These are phyloP conservation scores for Microtus montanus DNA, from an alignment of 2,113 vertebrate species.

Conservation along the genomic window DNA sequence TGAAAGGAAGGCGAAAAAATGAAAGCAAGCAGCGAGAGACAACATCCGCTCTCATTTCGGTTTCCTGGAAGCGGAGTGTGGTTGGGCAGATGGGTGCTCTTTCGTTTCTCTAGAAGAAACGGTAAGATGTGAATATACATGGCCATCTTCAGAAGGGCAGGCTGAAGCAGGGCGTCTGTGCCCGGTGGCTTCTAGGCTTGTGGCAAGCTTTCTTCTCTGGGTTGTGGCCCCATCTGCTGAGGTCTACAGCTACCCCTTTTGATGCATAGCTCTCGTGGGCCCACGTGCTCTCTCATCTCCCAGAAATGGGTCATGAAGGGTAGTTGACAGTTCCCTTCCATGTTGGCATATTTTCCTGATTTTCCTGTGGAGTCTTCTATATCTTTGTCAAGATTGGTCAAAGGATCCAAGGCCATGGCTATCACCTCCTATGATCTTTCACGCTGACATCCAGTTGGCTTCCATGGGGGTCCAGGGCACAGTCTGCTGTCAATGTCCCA, in stretches of 20 bases:
- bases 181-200: background rate
- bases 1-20: conserved; percentile 76
- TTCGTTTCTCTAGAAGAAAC: conserved; percentile 85
- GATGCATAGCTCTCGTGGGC: background rate
- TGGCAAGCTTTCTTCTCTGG: conserved; percentile 28
- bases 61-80: conserved; percentile 89
- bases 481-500: fast-evolving
- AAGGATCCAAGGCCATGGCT: fast-evolving
- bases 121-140: conserved; percentile 81
- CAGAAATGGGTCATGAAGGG: background rate
- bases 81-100: conserved; percentile 86
- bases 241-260: background rate
- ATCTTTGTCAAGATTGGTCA: background rate
- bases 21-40: conserved; percentile 83
- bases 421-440: background rate
- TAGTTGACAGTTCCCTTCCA: background rate
- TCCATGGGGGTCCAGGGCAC: fast-evolving
- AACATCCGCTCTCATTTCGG: conserved; percentile 89
- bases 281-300: background rate
- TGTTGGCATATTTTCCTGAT: background rate
- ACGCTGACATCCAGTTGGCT: no score
- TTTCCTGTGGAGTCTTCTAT: background rate
- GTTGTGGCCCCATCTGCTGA: background rate
- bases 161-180: conserved; percentile 21
- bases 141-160: conserved; percentile 60